Percentiles rank a stretch among this genome's conserved stretches.
Conservation (phyloP, 1,140 invertebrate species). For the Agrypnia vestita region DNA sequence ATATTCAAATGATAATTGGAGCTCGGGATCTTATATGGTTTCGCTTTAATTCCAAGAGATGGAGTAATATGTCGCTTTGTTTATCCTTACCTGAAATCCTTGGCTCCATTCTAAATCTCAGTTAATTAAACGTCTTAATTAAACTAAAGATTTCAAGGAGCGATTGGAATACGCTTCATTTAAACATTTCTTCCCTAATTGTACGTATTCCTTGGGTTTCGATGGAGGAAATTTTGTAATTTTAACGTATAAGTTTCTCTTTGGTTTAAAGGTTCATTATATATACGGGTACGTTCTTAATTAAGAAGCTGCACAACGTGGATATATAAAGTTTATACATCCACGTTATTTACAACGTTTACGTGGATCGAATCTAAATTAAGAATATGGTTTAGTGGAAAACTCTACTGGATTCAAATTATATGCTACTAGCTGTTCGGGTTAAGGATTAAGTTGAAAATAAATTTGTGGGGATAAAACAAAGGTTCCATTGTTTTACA, state of each 20-base stretch:
- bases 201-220: background rate
- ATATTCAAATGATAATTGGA: conserved; percentile 60
- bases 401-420: no score
- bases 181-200: conserved; percentile 8
- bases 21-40: conserved; percentile 48
- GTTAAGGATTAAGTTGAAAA: no score
- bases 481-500: no score
- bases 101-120: conserved; percentile 59
- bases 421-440: no score
- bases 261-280: background rate
- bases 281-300: no score
- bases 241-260: conserved; percentile 4
- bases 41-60: conserved; percentile 42
- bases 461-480: no score
- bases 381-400: no score
- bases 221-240: conserved; percentile 8
- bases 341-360: no score
- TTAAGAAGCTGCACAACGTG: no score
- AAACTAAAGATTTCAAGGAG: conserved; percentile 57
- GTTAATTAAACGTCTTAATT: conserved; percentile 61
- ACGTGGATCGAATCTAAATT: no score
- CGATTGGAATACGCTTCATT: conserved; percentile 55
- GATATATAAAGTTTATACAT: no score
- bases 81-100: conserved; percentile 58
- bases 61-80: conserved; percentile 59